phyloP scores from a whole-genome alignment of 2,888 invertebrate species.

The Nymphalis polychloros region DNA sequence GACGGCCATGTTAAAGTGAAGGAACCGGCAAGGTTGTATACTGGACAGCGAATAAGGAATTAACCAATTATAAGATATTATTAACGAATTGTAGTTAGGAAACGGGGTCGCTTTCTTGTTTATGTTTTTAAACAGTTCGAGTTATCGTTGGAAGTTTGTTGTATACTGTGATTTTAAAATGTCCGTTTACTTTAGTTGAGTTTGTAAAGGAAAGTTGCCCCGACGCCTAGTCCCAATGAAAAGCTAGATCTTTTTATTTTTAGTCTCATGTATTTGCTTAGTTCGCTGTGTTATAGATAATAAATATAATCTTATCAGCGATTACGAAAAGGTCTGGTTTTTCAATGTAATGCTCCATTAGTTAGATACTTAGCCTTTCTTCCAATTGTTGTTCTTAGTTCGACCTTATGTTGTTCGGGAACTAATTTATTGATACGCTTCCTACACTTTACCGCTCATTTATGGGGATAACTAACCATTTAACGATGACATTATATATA shows the following conservation, averaged over 20 bases:
- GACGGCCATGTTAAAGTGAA: slow-evolving; percentile 76
- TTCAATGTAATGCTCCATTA: slow-evolving; percentile 76
- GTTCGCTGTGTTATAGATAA: slow-evolving; percentile 23
- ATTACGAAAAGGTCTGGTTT: slow-evolving; percentile 67
- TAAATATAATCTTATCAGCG: slow-evolving; percentile 45
- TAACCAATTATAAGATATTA: slow-evolving; percentile 78
- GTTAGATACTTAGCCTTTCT: slow-evolving; percentile 79
- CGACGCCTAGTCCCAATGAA: slow-evolving; percentile 75
- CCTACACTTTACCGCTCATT: slow-evolving; percentile 18
- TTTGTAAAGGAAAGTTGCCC: slow-evolving; percentile 64
- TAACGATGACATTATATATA: slow-evolving; percentile 3
- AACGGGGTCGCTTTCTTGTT: slow-evolving; percentile 73
- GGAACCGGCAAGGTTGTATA: slow-evolving; percentile 77
- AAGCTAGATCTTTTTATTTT: slow-evolving; percentile 65
- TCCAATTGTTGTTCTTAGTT: slow-evolving; percentile 72
- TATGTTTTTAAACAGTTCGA: slow-evolving; percentile 53
- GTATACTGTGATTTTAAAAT: slow-evolving; percentile 59
- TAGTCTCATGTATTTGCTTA: slow-evolving; percentile 28
- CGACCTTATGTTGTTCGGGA: slow-evolving; percentile 60
- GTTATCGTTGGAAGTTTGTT: slow-evolving; percentile 58
- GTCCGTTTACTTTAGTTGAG: slow-evolving; percentile 50
- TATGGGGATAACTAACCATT: slow-evolving; percentile 11
- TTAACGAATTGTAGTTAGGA: slow-evolving; percentile 70
- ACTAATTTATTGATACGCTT: slow-evolving; percentile 35
- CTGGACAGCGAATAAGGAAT: slow-evolving; percentile 71